A percentile compares a stretch with the other conserved stretches of the same genome.
phyloP scores from a whole-genome alignment of 2,797 vertebrate genomes.

The Gastrophryne carolinensis region DNA sequence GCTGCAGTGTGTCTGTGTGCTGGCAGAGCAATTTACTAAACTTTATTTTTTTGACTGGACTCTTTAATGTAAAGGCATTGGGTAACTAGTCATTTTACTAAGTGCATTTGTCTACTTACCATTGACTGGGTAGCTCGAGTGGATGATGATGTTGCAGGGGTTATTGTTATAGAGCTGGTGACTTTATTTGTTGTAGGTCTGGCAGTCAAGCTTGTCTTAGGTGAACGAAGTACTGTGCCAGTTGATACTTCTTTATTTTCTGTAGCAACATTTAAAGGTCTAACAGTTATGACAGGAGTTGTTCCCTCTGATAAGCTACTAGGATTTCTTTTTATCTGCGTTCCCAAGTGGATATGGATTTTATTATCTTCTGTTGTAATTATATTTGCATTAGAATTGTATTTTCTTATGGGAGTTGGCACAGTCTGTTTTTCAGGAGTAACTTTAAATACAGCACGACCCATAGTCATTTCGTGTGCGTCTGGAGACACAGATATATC shows the following conservation, averaged over 20 bases:
- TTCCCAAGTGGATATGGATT: constrained; percentile 93
- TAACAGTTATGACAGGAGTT: constrained; percentile 72
- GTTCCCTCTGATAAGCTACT: constrained; percentile 61
- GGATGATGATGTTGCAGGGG: constrained; percentile 76
- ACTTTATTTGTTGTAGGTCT: constrained; percentile 78
- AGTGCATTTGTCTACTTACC: constrained; percentile 71
- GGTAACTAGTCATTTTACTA: background rate
- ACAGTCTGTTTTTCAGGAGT: constrained; percentile 83
- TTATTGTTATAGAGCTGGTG: constrained; percentile 94
- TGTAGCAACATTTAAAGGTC: constrained; percentile 71
- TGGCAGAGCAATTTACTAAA: no score
- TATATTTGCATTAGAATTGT: constrained; percentile 81
- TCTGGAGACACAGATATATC: constrained; percentile 73
- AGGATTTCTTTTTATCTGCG: constrained; percentile 80
- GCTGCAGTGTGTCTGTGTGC: no score
- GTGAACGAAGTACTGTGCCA: constrained; percentile 82
- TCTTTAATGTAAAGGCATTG: no score
- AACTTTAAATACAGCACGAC: constrained; percentile 83
- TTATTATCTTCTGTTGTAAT: constrained; percentile 96
- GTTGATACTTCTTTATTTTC: constrained; percentile 79
- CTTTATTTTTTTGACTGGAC: no score
- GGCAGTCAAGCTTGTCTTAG: constrained; percentile 66
- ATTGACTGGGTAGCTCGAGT: constrained; percentile 79
- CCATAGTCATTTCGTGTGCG: constrained; percentile 70
- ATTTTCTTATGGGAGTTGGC: constrained; percentile 73